Percentiles rank a stretch among this genome's conserved stretches.
Evolutionary conservation across 2,113 vertebrate species (phyloP).

Genomic region (Synodontis membranacea): DNA sequence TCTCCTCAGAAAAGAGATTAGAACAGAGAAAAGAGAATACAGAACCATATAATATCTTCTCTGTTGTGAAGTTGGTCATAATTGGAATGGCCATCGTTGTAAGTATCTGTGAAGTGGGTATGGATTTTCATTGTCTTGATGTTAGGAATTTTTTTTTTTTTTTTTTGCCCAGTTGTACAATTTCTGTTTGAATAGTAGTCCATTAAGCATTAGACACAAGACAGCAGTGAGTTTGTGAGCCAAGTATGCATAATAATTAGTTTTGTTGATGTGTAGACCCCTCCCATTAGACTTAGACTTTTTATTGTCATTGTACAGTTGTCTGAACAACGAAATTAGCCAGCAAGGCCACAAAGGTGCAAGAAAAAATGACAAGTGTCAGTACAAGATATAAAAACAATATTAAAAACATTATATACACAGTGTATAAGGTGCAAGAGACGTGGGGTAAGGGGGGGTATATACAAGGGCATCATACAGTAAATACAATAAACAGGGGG

Average conservation of each 20-base stretch:
- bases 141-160: background rate
- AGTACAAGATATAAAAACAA: too few relatives aligned
- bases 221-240: background rate
- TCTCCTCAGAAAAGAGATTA: background rate
- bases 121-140: background rate
- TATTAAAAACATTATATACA: too few relatives aligned
- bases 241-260: background rate
- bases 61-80: background rate
- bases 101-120: background rate
- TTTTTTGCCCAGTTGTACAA: background rate
- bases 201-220: background rate
- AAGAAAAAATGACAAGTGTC: too few relatives aligned
- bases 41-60: background rate
- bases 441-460: too few relatives aligned
- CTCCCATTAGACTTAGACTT: too few relatives aligned
- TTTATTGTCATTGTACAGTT: too few relatives aligned
- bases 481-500: too few relatives aligned
- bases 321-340: too few relatives aligned
- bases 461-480: too few relatives aligned
- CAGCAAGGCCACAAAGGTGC: too few relatives aligned
- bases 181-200: background rate
- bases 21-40: background rate
- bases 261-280: background rate
- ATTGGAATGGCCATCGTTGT: background rate
- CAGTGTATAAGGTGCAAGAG: too few relatives aligned